Conservation (phyloP, 2,888 invertebrate genomes). For the Fragum sueziense region DNA sequence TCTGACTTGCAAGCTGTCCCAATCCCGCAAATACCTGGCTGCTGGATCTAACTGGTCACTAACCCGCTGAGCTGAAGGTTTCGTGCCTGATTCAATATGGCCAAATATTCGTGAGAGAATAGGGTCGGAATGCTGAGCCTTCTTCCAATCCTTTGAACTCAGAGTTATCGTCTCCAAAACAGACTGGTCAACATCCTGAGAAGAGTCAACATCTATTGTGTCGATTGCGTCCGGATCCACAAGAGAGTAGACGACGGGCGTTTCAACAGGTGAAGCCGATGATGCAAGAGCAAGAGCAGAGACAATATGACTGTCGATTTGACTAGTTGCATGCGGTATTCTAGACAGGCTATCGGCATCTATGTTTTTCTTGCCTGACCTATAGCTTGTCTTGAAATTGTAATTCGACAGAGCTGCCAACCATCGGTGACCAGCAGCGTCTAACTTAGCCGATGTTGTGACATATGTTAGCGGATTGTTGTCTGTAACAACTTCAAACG, state of each 20-base stretch:
- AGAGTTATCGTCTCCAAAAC: not conserved
- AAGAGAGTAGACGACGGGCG: not conserved
- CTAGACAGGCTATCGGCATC: not conserved
- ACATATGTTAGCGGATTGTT: too few species aligned
- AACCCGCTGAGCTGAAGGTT: conserved; percentile 19
- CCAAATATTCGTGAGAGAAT: not conserved
- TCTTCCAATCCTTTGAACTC: not conserved
- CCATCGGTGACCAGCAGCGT: conserved; percentile 16
- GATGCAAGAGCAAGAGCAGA: not conserved
- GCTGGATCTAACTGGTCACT: not conserved
- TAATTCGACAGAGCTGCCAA: conserved; percentile 15
- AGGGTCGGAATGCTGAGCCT: not conserved
- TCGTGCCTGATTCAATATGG: conserved; percentile 25
- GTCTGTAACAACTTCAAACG: conserved; percentile 1
- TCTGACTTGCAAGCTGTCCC: conserved; percentile 15
- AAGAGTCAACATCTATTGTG: not conserved
- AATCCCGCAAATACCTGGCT: too few species aligned
- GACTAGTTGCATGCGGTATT: not conserved
- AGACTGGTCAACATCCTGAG: not conserved
- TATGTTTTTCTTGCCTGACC: not conserved
- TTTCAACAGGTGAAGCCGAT: not conserved
- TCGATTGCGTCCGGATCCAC: not conserved
- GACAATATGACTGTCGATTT: not conserved
- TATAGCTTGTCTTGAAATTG: not conserved
- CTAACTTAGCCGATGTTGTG: conserved; percentile 12